Base-by-base conservation (phyloP, 1,140 invertebrate species). In the Patella vulgata region DNA sequence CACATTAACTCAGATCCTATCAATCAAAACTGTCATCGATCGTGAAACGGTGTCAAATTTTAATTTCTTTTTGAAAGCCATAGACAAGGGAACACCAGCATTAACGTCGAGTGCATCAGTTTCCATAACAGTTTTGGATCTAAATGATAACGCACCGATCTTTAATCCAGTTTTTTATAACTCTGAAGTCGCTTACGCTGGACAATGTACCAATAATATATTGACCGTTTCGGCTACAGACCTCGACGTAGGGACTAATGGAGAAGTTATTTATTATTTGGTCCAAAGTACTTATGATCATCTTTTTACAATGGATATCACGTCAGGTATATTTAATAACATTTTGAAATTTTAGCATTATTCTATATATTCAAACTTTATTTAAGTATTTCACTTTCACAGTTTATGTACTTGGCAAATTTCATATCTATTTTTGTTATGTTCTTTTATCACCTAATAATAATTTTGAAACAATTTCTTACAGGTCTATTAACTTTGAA, bases 1-100 rank as follows among this genome's bases (percentile, higher is more conserved):
- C 52, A 31, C 96, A 82, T 92, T 95, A 77, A 91, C 91, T 0
- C 95, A 94, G 1, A 88, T 94, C 8, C 60, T 82, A 23, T 56
- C 52, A 27, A 62, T 75, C 23, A 90, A 89, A 68, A 87, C 86
- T 19, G 86, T 87, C 73, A 85, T 98, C 52, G 59, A 68, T 58
- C 28, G 63, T 23, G 69, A 71, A 31, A 46, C 31, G 0, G 31
- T 51, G 19, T 11, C 59, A 14, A 42, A 39, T 25, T 71, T 68
- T 50, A 54, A 19, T 30, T 60, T 72, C 19, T 54, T 52, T 17
- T 31, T 72, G 1, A 2, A 60, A 3, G 70, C 70, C 21, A 43
- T 39, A 17, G 72, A 74, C 40, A 56, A 44, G 4, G 70, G 73
- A 11, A 62, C 51, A 14, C 67, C 73, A 8, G 50, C 66, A 14